A percentile compares a stretch with the other conserved stretches of the same genome.
Conservation (phyloP, 2,888 invertebrate species). For the Thereva nobilitata region DNA sequence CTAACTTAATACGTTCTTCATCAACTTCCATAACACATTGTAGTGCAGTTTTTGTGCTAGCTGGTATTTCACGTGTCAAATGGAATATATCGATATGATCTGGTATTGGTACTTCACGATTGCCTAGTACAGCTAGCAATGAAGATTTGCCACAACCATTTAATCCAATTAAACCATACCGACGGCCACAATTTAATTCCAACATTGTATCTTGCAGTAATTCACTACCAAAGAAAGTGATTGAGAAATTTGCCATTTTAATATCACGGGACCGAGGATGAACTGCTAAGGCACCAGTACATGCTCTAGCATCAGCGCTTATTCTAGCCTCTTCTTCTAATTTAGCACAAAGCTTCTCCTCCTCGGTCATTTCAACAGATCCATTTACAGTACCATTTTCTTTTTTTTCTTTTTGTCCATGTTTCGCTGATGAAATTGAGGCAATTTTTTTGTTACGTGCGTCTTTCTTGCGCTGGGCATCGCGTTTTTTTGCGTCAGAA, state of each 20-base stretch:
- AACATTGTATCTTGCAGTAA: slow-evolving; percentile 93
- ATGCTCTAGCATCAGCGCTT: slow-evolving; percentile 90
- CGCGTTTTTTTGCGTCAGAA: slow-evolving; percentile 97
- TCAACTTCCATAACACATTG: slow-evolving; percentile 99
- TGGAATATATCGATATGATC: slow-evolving; percentile 98
- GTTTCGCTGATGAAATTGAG: slow-evolving; percentile 59
- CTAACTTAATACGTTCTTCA: slow-evolving; percentile 86
- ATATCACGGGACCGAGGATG: slow-evolving; percentile 95
- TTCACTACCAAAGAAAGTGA: slow-evolving; percentile 97
- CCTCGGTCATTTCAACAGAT: slow-evolving; percentile 58
- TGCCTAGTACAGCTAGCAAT: slow-evolving; percentile 85
- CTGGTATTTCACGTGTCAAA: slow-evolving; percentile 95
- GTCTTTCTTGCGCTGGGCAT: slow-evolving; percentile 96
- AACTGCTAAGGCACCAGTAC: slow-evolving; percentile 92
- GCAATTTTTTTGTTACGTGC: slow-evolving; percentile 67
- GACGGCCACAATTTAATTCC: slow-evolving; percentile 94
- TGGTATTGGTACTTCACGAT: slow-evolving; percentile 94
- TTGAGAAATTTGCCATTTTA: slow-evolving; percentile 94
- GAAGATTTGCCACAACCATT: slow-evolving; percentile 99
- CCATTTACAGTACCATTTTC: slow-evolving; percentile 69
- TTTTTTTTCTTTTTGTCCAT: slow-evolving; percentile 59
- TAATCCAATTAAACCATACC: slow-evolving; percentile 96
- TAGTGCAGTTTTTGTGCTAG: slow-evolving; percentile 95
- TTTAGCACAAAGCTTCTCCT: slow-evolving; percentile 81
- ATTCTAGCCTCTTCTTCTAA: slow-evolving; percentile 88